Percentiles rank a stretch among this genome's conserved stretches.
phyloP scores from a whole-genome alignment of 2,113 vertebrate genomes.

The Chaenogobius annularis region DNA sequence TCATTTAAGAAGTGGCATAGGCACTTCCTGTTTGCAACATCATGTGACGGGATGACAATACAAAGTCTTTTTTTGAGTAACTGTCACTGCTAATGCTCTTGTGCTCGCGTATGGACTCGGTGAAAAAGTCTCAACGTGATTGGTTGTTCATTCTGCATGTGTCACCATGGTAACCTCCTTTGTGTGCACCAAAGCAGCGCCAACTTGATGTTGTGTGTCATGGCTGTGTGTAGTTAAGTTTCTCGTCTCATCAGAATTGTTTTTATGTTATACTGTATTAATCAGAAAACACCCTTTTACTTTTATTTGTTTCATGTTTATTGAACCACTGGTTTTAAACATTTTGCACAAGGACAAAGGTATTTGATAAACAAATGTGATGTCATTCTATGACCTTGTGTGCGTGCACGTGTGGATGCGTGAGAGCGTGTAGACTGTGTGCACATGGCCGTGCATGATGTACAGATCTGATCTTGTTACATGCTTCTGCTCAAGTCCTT shows the following conservation, averaged over 20 bases:
- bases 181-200: constrained; percentile 32
- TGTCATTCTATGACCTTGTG: constrained; percentile 78
- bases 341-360: constrained; percentile 85
- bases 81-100: constrained; percentile 10
- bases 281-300: constrained; percentile 39
- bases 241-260: constrained; percentile 45
- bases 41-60: constrained; percentile 19
- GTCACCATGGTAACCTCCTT: constrained; percentile 40
- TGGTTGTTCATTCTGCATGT: constrained; percentile 40
- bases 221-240: constrained; percentile 13
- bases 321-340: constrained; percentile 93
- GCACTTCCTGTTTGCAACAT: constrained; percentile 28
- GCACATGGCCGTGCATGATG: constrained; percentile 38
- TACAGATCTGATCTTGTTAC: constrained; percentile 44
- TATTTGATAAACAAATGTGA: constrained; percentile 71
- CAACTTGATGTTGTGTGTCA: constrained; percentile 54
- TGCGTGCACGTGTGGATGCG: constrained; percentile 63
- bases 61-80: constrained; percentile 18
- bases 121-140: constrained; percentile 27
- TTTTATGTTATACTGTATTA: constrained; percentile 70
- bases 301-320: constrained; percentile 72
- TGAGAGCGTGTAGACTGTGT: constrained; percentile 33
- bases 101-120: constrained; percentile 36
- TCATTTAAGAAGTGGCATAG: constrained; percentile 47
- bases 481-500: constrained; percentile 15